Evolutionary conservation across 2,888 invertebrate species (phyloP).

Genomic region (Leucoma salicis): DNA sequence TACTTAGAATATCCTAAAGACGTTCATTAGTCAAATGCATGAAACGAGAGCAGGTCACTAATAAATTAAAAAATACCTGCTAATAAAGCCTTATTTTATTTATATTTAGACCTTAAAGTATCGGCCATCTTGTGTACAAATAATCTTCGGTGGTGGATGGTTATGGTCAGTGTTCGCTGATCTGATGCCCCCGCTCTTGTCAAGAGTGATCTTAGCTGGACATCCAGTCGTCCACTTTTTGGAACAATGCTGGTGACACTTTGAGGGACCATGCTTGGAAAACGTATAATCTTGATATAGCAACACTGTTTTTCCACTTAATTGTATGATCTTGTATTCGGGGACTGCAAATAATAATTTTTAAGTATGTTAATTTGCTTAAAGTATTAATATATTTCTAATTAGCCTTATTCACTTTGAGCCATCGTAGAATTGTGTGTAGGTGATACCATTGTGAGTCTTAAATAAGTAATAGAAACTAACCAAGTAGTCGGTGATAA

Average conservation of each 20-base stretch:
- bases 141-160: constrained; percentile 26
- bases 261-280: constrained; percentile 15
- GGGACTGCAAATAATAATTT: constrained; percentile 11
- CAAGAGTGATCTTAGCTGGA: constrained; percentile 2
- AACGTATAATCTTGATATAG: constrained; percentile 24
- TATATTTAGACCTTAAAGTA: constrained; percentile 7
- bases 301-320: constrained; percentile 14
- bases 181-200: constrained; percentile 15
- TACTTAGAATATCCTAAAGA: too few relatives aligned
- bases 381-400: too few relatives aligned
- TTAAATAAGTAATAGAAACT: too few relatives aligned
- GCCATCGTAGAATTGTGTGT: too few relatives aligned
- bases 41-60: too few relatives aligned
- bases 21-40: too few relatives aligned
- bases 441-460: too few relatives aligned
- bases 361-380: too few relatives aligned
- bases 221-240: constrained; percentile 5
- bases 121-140: constrained; percentile 5
- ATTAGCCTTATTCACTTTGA: too few relatives aligned
- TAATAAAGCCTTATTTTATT: too few relatives aligned
- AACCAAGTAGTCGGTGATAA: too few relatives aligned
- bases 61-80: too few relatives aligned
- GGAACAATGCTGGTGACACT: constrained; percentile 21
- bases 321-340: constrained; percentile 1
- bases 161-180: constrained; percentile 19